Conservation (phyloP, 2,113 vertebrate species). For the Rhipidura dahli region DNA sequence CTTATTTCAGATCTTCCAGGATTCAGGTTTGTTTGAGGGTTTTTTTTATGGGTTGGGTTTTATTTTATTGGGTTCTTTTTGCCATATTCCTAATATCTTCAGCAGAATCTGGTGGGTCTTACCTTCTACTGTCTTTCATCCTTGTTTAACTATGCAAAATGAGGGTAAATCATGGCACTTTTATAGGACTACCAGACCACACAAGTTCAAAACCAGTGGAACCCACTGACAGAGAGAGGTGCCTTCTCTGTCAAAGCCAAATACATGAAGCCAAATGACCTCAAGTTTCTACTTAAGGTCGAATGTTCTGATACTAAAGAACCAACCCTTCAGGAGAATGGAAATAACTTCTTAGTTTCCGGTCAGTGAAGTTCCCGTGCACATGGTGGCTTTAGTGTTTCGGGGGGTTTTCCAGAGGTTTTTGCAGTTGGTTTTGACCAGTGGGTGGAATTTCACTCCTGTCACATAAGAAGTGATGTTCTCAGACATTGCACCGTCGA, state of each 20-base stretch:
- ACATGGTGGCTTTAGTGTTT: accelerated
- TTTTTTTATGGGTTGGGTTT: not conserved
- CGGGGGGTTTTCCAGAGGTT: not conserved
- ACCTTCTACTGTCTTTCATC: not conserved
- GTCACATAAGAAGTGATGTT: not conserved
- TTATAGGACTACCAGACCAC: not conserved
- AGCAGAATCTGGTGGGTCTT: not conserved
- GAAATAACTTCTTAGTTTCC: not conserved
- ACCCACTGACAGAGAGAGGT: not conserved
- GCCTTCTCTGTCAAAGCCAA: slow-evolving; percentile 36
- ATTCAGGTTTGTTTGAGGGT: not conserved
- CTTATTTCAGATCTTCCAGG: slow-evolving; percentile 20
- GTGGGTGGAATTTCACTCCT: not conserved
- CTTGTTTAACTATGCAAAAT: slow-evolving; percentile 53
- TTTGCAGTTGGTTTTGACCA: not conserved
- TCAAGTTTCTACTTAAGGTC: not conserved
- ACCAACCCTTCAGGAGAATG: not conserved
- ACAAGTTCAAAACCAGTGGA: not conserved
- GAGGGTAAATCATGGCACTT: not conserved
- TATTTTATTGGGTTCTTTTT: not conserved
- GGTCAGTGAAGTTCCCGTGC: not conserved
- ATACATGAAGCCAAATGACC: not conserved
- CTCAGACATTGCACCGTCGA: not conserved
- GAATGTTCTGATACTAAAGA: not conserved
- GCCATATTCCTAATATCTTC: not conserved